A percentile compares a stretch with the other conserved stretches of the same genome.
phyloP scores from a whole-genome alignment of 2,113 vertebrate genomes.

The Rhinoderma darwinii region DNA sequence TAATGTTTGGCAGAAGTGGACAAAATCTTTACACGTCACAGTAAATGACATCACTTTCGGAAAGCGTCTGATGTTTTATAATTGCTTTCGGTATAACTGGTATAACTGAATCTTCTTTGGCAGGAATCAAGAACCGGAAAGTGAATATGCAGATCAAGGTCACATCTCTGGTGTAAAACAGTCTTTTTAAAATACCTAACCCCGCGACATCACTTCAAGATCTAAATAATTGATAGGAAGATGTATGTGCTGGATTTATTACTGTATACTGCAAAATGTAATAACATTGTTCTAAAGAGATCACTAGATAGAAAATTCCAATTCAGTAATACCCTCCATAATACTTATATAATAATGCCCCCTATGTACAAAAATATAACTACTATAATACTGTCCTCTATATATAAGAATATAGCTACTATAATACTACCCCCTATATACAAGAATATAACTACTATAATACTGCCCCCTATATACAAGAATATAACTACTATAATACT shows the following conservation, averaged over 20 bases:
- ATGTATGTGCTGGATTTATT: not conserved
- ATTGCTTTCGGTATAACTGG: not conserved
- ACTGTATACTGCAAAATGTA: not conserved
- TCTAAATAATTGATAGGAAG: slow-evolving; percentile 33
- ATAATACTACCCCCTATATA: slow-evolving; percentile 3
- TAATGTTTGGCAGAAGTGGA: too few relatives aligned
- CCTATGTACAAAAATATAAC: not conserved
- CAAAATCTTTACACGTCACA: not conserved
- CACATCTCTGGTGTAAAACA: not conserved
- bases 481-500: slow-evolving; percentile 19
- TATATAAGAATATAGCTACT: not conserved
- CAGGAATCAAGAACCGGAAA: slow-evolving; percentile 2
- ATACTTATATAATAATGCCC: too few relatives aligned
- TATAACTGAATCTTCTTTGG: not conserved
- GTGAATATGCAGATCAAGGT: slow-evolving; percentile 10
- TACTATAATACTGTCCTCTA: slow-evolving; percentile 4
- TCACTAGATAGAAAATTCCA: not conserved
- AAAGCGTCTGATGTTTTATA: not conserved
- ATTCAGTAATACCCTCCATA: too few relatives aligned
- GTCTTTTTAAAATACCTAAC: slow-evolving; percentile 5
- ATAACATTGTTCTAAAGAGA: too few relatives aligned
- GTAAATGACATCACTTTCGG: not conserved
- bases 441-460: not conserved
- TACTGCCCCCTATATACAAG: not conserved
- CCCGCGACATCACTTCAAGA: slow-evolving; percentile 10